Conservation (phyloP, 2,888 invertebrate genomes). For the Petrolisthes manimaculis region DNA sequence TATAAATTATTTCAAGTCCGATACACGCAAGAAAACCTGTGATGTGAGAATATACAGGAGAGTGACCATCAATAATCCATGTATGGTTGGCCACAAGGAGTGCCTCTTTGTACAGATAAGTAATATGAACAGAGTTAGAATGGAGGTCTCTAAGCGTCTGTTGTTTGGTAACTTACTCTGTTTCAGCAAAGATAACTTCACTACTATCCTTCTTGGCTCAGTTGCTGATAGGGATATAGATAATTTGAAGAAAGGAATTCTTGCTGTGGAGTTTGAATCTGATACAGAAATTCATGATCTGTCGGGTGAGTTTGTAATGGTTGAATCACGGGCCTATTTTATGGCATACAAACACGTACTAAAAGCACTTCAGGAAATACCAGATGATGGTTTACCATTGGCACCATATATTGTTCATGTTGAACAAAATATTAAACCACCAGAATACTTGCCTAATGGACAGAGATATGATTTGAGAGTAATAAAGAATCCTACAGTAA, state of each 20-base stretch:
- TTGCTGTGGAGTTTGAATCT: conserved; percentile 57
- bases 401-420: conserved; percentile 67
- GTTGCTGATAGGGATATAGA: conserved; percentile 55
- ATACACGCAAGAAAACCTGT: conserved; percentile 68
- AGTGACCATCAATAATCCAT: conserved; percentile 35
- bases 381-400: conserved; percentile 68
- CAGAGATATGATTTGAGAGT: conserved; percentile 47
- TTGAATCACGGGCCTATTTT: conserved; percentile 72
- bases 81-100: conserved; percentile 4
- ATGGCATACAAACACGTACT: conserved; percentile 72
- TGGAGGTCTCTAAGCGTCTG: conserved; percentile 60
- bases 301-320: conserved; percentile 67
- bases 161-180: conserved; percentile 66
- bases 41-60: conserved; percentile 60
- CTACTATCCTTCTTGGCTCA: conserved; percentile 48
- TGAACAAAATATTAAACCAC: conserved; percentile 44
- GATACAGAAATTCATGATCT: conserved; percentile 37
- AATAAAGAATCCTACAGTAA: conserved; percentile 7
- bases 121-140: conserved; percentile 23
- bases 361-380: conserved; percentile 69
- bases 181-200: conserved; percentile 64
- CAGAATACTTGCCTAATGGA: conserved; percentile 30
- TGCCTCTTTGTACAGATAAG: conserved; percentile 47
- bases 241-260: conserved; percentile 25
- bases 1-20: conserved; percentile 74